phyloP scores from a whole-genome alignment of 2,113 vertebrate genomes.

The Oostethus manadensis region DNA sequence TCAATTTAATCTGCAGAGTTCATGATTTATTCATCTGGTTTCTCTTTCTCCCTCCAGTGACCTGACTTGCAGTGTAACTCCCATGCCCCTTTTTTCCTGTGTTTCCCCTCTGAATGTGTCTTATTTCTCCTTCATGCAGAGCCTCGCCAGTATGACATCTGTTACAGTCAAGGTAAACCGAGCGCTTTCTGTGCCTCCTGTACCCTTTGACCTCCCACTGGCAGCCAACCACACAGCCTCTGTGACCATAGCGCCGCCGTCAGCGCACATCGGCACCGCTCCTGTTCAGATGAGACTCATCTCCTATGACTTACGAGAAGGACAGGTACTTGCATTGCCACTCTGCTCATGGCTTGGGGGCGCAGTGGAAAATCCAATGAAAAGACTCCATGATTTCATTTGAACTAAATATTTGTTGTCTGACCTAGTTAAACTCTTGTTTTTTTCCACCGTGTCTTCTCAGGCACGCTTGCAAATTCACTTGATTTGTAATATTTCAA shows the following conservation, averaged over 20 bases:
- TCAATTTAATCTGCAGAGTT: conserved; percentile 44
- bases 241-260: conserved; percentile 76
- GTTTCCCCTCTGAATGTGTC: background rate
- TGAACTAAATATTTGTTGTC: conserved; percentile 2
- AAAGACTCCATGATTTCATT: background rate
- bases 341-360: conserved; percentile 11
- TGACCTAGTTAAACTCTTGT: conserved; percentile 21
- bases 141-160: conserved; percentile 82
- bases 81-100: conserved; percentile 1
- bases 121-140: conserved; percentile 54
- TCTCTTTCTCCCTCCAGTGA: conserved; percentile 29
- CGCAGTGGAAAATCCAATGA: conserved; percentile 12
- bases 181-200: conserved; percentile 75
- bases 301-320: conserved; percentile 83
- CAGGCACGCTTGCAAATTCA: conserved; percentile 7
- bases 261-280: conserved; percentile 76
- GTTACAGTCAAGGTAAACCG: conserved; percentile 81
- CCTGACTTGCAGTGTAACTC: conserved; percentile 33
- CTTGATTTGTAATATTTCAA: conserved; percentile 6
- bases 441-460: conserved; percentile 11
- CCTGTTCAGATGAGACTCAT: conserved; percentile 83
- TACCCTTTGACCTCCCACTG: conserved; percentile 80
- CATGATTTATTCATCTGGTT: conserved; percentile 53
- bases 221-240: conserved; percentile 67
- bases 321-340: conserved; percentile 75